Percentiles rank a stretch among this genome's conserved stretches.
These are phyloP conservation scores for Sphinx pinastri DNA, from an alignment of 2,888 invertebrate genomes.

Conservation along the genomic window DNA sequence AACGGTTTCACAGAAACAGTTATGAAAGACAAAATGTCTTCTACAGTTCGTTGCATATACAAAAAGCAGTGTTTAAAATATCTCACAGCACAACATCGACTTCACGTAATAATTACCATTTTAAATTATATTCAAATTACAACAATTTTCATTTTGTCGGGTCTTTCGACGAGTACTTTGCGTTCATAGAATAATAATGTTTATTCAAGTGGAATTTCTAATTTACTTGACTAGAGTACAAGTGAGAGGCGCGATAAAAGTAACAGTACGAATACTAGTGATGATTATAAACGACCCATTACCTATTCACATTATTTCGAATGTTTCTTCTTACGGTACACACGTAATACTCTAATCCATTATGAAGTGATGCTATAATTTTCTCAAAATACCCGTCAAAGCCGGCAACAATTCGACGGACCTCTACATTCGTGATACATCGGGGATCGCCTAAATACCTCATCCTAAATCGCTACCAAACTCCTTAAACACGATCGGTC, in stretches of 20 bases:
- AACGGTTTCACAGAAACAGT: slow-evolving; percentile 56
- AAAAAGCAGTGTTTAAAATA: slow-evolving; percentile 58
- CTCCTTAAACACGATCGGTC: background rate
- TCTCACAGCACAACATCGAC: slow-evolving; percentile 48
- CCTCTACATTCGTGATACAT: slow-evolving; percentile 22
- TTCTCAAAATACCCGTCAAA: slow-evolving; percentile 6
- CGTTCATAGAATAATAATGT: background rate
- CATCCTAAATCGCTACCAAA: slow-evolving; percentile 36
- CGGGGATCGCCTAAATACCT: slow-evolving; percentile 23
- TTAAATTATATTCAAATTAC: slow-evolving; percentile 27
- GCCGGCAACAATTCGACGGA: background rate
- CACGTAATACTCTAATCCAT: background rate
- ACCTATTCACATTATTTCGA: no score
- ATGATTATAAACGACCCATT: no score
- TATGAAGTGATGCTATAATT: background rate
- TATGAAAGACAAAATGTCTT: slow-evolving; percentile 42
- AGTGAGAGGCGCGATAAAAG: no score
- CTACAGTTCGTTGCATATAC: slow-evolving; percentile 69
- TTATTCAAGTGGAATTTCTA: background rate
- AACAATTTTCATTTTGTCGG: slow-evolving; percentile 21
- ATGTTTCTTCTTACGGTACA: no score
- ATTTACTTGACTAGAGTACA: background rate
- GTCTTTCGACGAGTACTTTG: slow-evolving; percentile 13
- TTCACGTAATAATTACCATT: slow-evolving; percentile 35
- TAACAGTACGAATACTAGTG: no score